Conservation (phyloP, 2,113 vertebrate genomes). For the Oreochromis niloticus region DNA sequence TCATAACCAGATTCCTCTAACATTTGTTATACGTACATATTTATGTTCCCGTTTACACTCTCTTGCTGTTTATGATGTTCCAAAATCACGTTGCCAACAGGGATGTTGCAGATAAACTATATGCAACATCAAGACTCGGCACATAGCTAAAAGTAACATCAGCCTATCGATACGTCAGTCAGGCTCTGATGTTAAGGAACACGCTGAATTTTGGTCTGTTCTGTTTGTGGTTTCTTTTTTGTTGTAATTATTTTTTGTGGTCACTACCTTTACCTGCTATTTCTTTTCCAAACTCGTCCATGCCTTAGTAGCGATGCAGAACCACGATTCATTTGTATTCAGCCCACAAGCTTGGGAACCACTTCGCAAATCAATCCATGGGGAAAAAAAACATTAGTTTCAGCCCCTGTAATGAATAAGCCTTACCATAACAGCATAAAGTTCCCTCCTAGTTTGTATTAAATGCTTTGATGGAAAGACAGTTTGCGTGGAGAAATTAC, state of each 20-base stretch:
- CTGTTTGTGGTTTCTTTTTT: rapidly evolving
- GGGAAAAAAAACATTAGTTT: rapidly evolving
- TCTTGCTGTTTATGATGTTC: background rate
- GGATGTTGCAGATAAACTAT: background rate
- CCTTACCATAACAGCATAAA: background rate
- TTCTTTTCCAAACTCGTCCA: background rate
- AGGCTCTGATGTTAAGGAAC: background rate
- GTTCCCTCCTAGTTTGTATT: background rate
- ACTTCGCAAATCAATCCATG: background rate
- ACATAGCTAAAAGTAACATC: background rate
- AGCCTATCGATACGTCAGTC: background rate
- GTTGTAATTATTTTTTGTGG: background rate
- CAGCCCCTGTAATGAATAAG: background rate
- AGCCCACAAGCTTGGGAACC: background rate
- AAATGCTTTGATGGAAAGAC: background rate
- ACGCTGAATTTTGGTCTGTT: background rate
- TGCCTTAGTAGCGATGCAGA: background rate
- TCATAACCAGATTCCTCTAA: background rate
- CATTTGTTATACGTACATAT: background rate
- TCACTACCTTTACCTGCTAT: background rate
- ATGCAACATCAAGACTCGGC: background rate
- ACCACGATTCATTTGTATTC: background rate
- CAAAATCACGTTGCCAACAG: background rate
- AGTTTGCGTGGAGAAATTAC: background rate
- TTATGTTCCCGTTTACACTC: background rate